phyloP scores from a whole-genome alignment of 2,797 vertebrate species.

The Ctenopoma multispine region DNA sequence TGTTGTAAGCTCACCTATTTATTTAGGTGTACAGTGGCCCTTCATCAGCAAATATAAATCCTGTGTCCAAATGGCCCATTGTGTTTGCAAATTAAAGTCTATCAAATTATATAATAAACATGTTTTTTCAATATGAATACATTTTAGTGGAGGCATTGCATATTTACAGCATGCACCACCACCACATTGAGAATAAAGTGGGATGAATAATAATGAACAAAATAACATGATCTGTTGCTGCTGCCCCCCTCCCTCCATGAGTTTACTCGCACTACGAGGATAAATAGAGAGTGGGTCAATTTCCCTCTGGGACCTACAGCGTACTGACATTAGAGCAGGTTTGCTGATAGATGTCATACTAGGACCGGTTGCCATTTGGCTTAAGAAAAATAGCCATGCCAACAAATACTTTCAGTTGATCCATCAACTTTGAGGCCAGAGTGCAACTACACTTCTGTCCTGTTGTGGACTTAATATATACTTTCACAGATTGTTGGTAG shows the following conservation, averaged over 20 bases:
- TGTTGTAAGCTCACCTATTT: too few relatives aligned
- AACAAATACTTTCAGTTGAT: constrained; percentile 79
- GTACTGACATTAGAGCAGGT: constrained; percentile 54
- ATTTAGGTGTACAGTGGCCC: too few relatives aligned
- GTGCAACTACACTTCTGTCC: constrained; percentile 27
- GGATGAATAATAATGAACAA: constrained; percentile 35
- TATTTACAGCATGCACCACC: constrained; percentile 1
- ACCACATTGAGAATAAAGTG: not conserved
- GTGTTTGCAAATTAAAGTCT: too few relatives aligned
- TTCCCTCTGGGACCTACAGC: constrained; percentile 48
- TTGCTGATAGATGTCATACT: constrained; percentile 74
- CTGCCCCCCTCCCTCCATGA: constrained; percentile 46
- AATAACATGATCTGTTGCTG: constrained; percentile 49
- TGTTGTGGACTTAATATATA: constrained; percentile 34
- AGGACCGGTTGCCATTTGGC: constrained; percentile 62
- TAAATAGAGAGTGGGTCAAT: constrained; percentile 53
- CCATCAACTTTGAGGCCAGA: constrained; percentile 74
- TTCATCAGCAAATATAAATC: too few relatives aligned
- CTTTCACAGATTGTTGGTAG: constrained; percentile 51
- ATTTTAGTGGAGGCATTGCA: not conserved
- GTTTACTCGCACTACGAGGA: constrained; percentile 53
- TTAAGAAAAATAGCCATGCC: constrained; percentile 75
- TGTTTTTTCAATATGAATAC: not conserved
- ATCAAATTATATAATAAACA: not conserved
- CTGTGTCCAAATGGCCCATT: too few relatives aligned